These are phyloP conservation scores for Melitaea athalia DNA, from an alignment of 2,888 invertebrate species.

Conservation along the genomic window DNA sequence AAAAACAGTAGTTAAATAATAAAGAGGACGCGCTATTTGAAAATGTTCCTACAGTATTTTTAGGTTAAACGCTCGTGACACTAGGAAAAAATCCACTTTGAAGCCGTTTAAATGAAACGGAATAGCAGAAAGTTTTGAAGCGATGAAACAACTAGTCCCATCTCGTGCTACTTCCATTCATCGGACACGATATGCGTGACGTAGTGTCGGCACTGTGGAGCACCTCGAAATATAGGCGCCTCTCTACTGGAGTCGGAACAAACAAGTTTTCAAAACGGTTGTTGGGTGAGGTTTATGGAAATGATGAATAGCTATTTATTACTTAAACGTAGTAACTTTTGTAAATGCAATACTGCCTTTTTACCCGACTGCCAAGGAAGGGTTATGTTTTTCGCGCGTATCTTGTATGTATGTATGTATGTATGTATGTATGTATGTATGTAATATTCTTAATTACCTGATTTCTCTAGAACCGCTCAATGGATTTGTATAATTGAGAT, in stretches of 20 bases:
- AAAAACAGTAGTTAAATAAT: neutral
- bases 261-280: constrained; percentile 48
- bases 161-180: constrained; percentile 29
- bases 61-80: constrained; percentile 6
- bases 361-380: no score
- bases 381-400: no score
- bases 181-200: constrained; percentile 17
- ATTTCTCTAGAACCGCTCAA: no score
- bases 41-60: constrained; percentile 7
- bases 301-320: constrained; percentile 9
- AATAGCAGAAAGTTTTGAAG: constrained; percentile 18
- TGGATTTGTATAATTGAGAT: no score
- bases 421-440: no score
- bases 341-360: no score
- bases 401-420: no score
- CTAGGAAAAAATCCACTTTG: constrained; percentile 13
- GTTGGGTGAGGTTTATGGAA: constrained; percentile 15
- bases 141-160: constrained; percentile 19
- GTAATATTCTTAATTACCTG: no score
- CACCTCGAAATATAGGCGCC: constrained; percentile 17
- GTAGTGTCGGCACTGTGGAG: constrained; percentile 13
- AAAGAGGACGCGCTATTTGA: neutral
- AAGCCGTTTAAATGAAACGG: constrained; percentile 16
- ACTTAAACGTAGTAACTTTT: neutral
- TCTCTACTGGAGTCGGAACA: constrained; percentile 33